Conservation (phyloP, 1,140 invertebrate genomes). For the Drosophila truncata region DNA sequence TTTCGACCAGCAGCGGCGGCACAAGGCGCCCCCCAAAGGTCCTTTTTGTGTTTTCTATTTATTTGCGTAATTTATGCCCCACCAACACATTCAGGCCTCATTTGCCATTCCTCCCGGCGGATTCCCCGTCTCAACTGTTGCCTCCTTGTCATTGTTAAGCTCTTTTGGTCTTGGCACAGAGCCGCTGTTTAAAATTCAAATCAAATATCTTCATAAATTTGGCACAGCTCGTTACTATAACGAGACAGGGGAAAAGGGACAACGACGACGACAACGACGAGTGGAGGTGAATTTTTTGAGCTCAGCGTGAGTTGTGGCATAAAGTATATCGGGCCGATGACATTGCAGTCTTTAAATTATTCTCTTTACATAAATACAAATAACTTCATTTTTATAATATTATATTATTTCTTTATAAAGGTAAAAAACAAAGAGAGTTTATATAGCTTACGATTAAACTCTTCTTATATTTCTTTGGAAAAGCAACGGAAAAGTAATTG, state of each 20-base stretch:
- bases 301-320: background rate
- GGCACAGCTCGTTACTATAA: conserved; percentile 64
- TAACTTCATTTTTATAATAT: background rate
- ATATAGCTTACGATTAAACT: background rate
- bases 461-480: background rate
- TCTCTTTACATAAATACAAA: background rate
- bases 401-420: background rate
- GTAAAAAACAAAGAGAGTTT: background rate
- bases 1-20: conserved; percentile 48
- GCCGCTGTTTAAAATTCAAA: conserved; percentile 81
- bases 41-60: conserved; percentile 73
- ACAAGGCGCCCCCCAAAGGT: conserved; percentile 3
- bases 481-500: background rate
- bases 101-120: conserved; percentile 31
- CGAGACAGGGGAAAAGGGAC: conserved; percentile 15
- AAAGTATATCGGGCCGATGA: conserved; percentile 3
- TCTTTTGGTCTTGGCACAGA: conserved; percentile 37
- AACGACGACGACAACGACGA: background rate
- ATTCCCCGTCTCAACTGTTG: conserved; percentile 42
- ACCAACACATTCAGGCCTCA: conserved; percentile 45
- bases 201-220: conserved; percentile 81
- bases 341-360: background rate
- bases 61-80: conserved; percentile 83
- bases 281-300: background rate
- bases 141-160: conserved; percentile 68